A percentile compares a stretch with the other conserved stretches of the same genome.
phyloP scores from a whole-genome alignment of 2,113 vertebrate genomes.

The Lichenostomus cassidix region DNA sequence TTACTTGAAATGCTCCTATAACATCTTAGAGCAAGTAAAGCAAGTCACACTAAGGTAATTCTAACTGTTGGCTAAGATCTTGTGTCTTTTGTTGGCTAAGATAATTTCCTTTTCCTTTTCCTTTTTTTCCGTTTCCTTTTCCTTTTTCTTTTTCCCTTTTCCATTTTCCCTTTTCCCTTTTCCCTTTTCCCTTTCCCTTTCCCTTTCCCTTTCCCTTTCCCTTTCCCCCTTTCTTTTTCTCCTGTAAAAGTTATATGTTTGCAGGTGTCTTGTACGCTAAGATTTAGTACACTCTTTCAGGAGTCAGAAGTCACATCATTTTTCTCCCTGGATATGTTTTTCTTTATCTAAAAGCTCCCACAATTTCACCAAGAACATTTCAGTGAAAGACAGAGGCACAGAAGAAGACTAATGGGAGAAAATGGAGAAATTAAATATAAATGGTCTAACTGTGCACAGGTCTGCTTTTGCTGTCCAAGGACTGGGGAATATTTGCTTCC shows the following conservation, averaged over 20 bases:
- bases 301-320: background rate
- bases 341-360: background rate
- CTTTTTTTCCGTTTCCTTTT: background rate
- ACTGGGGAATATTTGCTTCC: background rate
- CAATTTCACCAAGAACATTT: background rate
- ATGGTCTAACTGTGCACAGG: background rate
- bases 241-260: background rate
- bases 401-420: background rate
- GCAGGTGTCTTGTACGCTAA: background rate
- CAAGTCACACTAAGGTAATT: background rate
- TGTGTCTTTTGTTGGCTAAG: background rate
- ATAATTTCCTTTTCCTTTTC: too few species aligned
- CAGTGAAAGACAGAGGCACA: background rate
- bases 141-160: background rate
- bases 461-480: background rate
- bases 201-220: background rate
- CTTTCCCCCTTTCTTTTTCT: accelerated
- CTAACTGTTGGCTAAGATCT: background rate
- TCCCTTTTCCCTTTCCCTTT: too few species aligned
- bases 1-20: background rate
- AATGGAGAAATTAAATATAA: background rate
- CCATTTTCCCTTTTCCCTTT: background rate
- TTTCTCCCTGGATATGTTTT: background rate
- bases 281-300: background rate
- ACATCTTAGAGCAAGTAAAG: background rate